A percentile compares a stretch with the other conserved stretches of the same genome.
These are phyloP conservation scores for Podarcis muralis DNA, from an alignment of 2,113 vertebrate genomes.

Conservation along the genomic window DNA sequence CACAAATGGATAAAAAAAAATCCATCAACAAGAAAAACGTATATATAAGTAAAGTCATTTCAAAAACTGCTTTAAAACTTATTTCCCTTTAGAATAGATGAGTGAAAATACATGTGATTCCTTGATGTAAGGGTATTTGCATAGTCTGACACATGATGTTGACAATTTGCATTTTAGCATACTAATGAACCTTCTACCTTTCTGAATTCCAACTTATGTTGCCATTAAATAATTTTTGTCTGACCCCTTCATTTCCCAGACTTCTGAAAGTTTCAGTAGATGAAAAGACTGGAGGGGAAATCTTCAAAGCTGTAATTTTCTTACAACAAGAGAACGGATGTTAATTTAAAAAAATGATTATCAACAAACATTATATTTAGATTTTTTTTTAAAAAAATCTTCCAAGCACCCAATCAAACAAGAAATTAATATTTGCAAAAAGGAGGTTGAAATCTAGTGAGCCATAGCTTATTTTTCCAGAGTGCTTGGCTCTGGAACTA, in stretches of 20 bases:
- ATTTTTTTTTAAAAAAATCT: background rate
- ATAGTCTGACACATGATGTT: background rate
- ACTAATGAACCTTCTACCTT: conserved; percentile 23
- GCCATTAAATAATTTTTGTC: conserved; percentile 9
- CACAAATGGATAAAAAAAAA: conserved; percentile 41
- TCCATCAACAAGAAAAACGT: conserved; percentile 33
- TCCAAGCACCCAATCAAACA: background rate
- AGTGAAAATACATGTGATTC: conserved; percentile 20
- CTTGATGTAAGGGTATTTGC: background rate
- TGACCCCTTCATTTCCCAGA: conserved; percentile 13
- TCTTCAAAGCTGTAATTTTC: background rate
- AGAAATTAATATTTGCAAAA: background rate
- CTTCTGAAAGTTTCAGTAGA: conserved; percentile 1
- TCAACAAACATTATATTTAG: background rate
- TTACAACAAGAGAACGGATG: conserved; percentile 3
- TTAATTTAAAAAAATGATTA: background rate
- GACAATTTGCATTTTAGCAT: conserved; percentile 23
- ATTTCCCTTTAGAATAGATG: conserved; percentile 10
- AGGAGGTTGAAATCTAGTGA: background rate
- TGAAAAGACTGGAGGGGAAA: background rate
- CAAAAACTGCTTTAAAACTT: conserved; percentile 6
- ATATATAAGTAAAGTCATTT: conserved; percentile 17
- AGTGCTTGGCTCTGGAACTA: background rate
- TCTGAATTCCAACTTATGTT: background rate
- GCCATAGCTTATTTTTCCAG: background rate